Conservation (phyloP, 2,797 vertebrate species). For the Gouania willdenowi region DNA sequence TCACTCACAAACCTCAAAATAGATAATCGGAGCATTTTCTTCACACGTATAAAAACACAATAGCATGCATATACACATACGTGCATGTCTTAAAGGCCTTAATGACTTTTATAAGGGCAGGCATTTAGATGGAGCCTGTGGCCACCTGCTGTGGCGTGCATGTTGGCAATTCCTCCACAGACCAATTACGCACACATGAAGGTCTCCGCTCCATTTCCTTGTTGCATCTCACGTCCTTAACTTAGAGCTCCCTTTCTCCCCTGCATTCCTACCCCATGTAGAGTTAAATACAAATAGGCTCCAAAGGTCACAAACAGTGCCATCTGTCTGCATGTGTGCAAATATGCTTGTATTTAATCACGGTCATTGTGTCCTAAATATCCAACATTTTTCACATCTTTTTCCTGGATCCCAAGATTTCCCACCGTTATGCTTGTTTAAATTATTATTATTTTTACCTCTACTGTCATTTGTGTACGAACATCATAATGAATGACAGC, state of each 20-base stretch:
- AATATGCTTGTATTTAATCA: constrained; percentile 6
- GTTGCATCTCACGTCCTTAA: constrained; percentile 54
- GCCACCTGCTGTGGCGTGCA: constrained; percentile 51
- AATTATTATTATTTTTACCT: too few species aligned
- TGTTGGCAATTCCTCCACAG: constrained; percentile 38
- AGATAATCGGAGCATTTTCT: too few species aligned
- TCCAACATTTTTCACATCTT: too few species aligned
- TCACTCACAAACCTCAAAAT: too few species aligned
- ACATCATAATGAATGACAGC: too few species aligned
- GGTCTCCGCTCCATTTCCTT: constrained; percentile 40
- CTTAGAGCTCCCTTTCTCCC: constrained; percentile 30
- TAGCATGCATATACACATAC: constrained; percentile 3
- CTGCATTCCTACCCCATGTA: constrained; percentile 26
- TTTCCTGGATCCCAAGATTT: too few species aligned
- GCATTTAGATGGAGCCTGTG: constrained; percentile 27
- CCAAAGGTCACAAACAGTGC: constrained; percentile 38
- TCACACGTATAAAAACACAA: too few species aligned
- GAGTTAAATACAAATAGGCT: constrained; percentile 42
- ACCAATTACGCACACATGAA: constrained; percentile 58
- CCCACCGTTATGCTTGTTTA: too few species aligned
- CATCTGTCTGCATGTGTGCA: constrained; percentile 11
- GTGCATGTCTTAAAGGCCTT: constrained; percentile 20
- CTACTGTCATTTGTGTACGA: too few species aligned
- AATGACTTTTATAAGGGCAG: constrained; percentile 55
- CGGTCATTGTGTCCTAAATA: too few species aligned